These are phyloP conservation scores for Platyura marginata DNA, from an alignment of 1,140 invertebrate species.

Conservation along the genomic window DNA sequence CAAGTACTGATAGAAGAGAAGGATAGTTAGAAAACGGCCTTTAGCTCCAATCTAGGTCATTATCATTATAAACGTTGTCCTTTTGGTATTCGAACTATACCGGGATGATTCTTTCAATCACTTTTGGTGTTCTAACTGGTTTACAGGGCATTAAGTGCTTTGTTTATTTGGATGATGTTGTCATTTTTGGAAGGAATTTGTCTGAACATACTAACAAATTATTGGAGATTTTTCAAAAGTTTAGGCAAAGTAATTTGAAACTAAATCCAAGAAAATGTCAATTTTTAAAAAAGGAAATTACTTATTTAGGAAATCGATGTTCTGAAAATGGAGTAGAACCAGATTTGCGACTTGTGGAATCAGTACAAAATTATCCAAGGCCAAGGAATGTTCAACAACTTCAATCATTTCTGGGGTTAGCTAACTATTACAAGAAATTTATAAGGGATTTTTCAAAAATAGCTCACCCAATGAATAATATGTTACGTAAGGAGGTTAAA, in stretches of 20 bases:
- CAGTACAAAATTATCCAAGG: neutral
- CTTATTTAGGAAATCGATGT: conserved; percentile 6
- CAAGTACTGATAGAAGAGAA: conserved; percentile 17
- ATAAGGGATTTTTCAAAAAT: conserved; percentile 10
- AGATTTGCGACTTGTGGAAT: conserved; percentile 1
- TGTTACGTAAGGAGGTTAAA: conserved; percentile 9
- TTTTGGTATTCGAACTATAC: conserved; percentile 5
- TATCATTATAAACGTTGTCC: conserved; percentile 5
- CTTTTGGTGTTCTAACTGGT: neutral
- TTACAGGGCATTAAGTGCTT: conserved; percentile 5
- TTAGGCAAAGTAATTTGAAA: conserved; percentile 6
- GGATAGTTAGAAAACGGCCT: conserved; percentile 18
- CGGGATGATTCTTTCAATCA: conserved; percentile 5
- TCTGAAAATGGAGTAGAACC: conserved; percentile 4
- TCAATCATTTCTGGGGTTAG: conserved; percentile 9
- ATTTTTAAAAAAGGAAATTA: conserved; percentile 5
- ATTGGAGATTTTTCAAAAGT: conserved; percentile 4
- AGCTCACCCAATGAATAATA: conserved; percentile 10
- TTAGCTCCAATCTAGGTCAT: conserved; percentile 5
- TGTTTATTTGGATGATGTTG: conserved; percentile 11
- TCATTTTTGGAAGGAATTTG: neutral
- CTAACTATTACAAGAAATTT: conserved; percentile 10
- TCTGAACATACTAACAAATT: conserved; percentile 3
- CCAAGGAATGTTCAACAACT: conserved; percentile 5
- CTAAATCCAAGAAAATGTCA: conserved; percentile 6